Conservation (phyloP, 2,113 vertebrate genomes). For the Gorilla gorilla region DNA sequence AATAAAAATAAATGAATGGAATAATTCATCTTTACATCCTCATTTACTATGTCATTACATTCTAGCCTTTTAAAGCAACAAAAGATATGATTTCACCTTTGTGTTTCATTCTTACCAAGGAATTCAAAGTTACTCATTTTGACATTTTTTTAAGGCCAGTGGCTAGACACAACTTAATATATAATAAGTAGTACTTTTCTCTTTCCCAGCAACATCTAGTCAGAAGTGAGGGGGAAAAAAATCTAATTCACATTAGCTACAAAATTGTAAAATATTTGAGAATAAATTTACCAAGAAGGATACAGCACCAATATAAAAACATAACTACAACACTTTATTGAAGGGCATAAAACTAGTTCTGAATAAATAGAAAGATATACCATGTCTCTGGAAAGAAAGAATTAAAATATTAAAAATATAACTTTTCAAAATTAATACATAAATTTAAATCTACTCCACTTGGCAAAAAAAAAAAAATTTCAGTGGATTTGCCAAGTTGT, state of each 20-base stretch:
- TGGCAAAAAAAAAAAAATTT: not conserved
- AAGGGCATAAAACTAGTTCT: slow-evolving; percentile 3
- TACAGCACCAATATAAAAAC: not conserved
- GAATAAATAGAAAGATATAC: not conserved
- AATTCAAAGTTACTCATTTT: slow-evolving; percentile 11
- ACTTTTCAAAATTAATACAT: slow-evolving; percentile 34
- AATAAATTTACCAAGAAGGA: not conserved
- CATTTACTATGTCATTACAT: not conserved
- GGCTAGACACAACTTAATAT: not conserved
- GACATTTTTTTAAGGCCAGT: not conserved
- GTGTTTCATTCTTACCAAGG: not conserved
- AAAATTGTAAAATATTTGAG: slow-evolving; percentile 21
- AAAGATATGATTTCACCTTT: not conserved
- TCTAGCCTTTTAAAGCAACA: not conserved
- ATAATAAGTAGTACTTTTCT: not conserved
- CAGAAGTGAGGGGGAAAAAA: not conserved
- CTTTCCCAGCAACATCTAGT: not conserved
- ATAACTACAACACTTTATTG: slow-evolving; percentile 19
- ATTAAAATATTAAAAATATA: slow-evolving; percentile 39
- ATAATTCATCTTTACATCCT: not conserved
- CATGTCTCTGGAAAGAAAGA: not conserved
- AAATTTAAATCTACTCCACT: slow-evolving; percentile 6
- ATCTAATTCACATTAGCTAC: not conserved
- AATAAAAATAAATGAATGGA: not conserved
- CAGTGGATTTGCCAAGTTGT: not conserved